phyloP scores from a whole-genome alignment of 2,797 vertebrate species.

The Gallirallus australis region DNA sequence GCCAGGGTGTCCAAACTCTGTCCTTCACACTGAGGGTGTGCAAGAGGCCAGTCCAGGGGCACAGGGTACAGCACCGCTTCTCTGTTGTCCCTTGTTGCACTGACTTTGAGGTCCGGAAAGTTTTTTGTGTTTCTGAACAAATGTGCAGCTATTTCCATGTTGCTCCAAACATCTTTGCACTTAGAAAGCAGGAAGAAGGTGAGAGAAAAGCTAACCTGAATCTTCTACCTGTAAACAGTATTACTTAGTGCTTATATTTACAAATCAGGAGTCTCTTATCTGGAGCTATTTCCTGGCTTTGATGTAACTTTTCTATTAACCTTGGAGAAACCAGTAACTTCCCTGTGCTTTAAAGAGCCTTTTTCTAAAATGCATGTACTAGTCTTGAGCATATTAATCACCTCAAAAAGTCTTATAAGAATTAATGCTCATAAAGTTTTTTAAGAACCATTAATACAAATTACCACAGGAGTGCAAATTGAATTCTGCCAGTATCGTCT shows the following conservation, averaged over 20 bases:
- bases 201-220: background rate
- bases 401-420: background rate
- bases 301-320: background rate
- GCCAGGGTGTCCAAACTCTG: background rate
- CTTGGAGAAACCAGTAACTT: background rate
- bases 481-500: background rate
- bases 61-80: background rate
- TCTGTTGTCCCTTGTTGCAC: background rate
- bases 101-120: background rate
- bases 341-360: background rate
- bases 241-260: background rate
- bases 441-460: background rate
- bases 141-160: background rate
- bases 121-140: background rate
- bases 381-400: background rate
- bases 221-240: background rate
- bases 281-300: background rate
- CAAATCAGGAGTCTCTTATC: background rate
- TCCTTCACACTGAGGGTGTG: background rate
- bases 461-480: background rate
- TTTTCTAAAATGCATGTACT: background rate
- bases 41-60: background rate
- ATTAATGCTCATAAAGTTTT: background rate
- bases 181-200: background rate
- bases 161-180: background rate